Evolutionary conservation across 2,888 invertebrate genomes (phyloP).

Genomic region (Ametastegia equiseti): DNA sequence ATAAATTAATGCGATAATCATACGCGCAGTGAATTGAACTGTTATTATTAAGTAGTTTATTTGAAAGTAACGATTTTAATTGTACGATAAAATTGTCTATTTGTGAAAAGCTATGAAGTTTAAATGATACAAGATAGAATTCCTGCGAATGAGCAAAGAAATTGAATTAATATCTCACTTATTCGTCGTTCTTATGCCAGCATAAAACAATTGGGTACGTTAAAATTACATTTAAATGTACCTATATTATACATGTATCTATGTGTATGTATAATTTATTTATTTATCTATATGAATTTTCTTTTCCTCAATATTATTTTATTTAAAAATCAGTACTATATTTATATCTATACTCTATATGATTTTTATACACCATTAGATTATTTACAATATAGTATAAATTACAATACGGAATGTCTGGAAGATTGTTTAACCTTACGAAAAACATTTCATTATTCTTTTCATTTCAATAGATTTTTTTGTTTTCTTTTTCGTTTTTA

Average conservation of each 20-base stretch:
- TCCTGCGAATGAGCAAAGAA: not conserved
- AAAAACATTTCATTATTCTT: not conserved
- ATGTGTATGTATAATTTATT: not conserved
- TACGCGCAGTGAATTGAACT: too few species aligned
- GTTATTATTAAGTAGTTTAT: too few species aligned
- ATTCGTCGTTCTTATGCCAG: conserved; percentile 49
- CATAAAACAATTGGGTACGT: conserved; percentile 46
- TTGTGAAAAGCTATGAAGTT: not conserved
- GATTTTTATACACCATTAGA: conserved; percentile 67
- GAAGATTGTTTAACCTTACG: conserved; percentile 53
- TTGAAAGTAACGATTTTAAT: not conserved
- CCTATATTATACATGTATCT: not conserved
- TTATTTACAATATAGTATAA: conserved; percentile 66
- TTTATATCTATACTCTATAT: conserved; percentile 57
- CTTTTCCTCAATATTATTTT: conserved; percentile 50
- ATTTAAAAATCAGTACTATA: conserved; percentile 58
- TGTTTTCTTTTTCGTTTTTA: too few species aligned
- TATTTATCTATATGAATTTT: conserved; percentile 19
- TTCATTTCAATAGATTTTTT: too few species aligned
- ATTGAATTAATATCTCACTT: conserved; percentile 31
- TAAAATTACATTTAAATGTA: not conserved
- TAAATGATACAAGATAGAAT: not conserved
- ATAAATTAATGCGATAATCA: not conserved
- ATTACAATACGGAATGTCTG: conserved; percentile 68
- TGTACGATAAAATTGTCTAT: not conserved